These are phyloP conservation scores for Amphipoea lucens DNA, from an alignment of 2,888 invertebrate species.

Conservation along the genomic window DNA sequence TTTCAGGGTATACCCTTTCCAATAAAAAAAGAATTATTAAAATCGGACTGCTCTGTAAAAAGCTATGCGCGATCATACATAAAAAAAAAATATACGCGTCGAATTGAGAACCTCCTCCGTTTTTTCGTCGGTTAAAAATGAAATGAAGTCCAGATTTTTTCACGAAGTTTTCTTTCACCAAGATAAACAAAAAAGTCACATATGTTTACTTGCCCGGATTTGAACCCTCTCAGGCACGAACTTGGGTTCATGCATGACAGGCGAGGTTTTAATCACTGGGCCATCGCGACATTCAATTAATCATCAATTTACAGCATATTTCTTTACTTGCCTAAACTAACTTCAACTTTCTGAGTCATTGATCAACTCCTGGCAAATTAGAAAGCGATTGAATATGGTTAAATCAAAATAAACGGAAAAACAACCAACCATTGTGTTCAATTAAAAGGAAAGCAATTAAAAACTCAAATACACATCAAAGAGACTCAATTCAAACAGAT, in stretches of 20 bases:
- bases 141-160: not conserved
- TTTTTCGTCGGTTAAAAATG: no score
- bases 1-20: no score
- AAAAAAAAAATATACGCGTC: no score
- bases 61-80: no score
- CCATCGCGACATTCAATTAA: not conserved
- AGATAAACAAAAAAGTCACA: not conserved
- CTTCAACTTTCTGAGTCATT: not conserved
- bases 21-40: no score
- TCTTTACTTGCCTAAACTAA: not conserved
- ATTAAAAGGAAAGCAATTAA: slow-evolving; percentile 12
- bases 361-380: not conserved
- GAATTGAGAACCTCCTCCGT: no score
- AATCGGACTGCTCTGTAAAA: no score
- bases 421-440: not conserved
- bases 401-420: not conserved
- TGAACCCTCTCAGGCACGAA: no score
- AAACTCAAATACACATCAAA: slow-evolving; percentile 33
- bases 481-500: not conserved
- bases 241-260: not conserved
- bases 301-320: not conserved
- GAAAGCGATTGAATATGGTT: not conserved
- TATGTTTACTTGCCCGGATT: not conserved
- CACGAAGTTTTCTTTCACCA: not conserved
- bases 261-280: not conserved